Base-by-base conservation (phyloP, 2,797 vertebrate species). In the Petrocephalus sullivani region DNA sequence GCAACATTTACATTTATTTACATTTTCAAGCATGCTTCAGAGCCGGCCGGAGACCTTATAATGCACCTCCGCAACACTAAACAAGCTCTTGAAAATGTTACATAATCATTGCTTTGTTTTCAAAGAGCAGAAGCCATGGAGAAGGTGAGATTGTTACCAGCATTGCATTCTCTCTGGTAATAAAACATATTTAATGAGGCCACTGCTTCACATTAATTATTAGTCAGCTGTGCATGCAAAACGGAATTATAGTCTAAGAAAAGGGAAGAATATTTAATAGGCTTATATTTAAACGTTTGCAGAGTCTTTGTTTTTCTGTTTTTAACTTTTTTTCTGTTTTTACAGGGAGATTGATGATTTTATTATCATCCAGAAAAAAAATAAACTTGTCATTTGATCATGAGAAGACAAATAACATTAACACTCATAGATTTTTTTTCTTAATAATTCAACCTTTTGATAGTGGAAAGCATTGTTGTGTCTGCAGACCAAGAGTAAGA, bases 341-440 rank as follows among this genome's bases (percentile, higher is more conserved):
- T 87, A 87, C 84, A 67, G 21, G 85, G 54, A 89, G 67, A 61
- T 64, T 60, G 78, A 87, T 49, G 64, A 87, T 67, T 81, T 57
- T 21, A 28, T 33, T 49, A 33, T 54, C 53, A 54, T 54, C 9
- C 53, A 54, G 9, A 14, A 54, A 54, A 54, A 54, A 71, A 51
- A 78, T 28, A 21, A 53, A 75, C 46, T 46, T 46, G 81, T 85
- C 58, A 54, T 41, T 9, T 87, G 23, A 21, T n/a, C 53, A 67
- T 16, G 10, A 49, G 57, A 71, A 51, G 28, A 84, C 78, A 85
- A 88, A 64, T 75, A 78, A 86, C n/a, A 78, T 64, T 60, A 21
- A 41, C 81, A 67, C 56, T 86, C 61, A 78, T 53, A 5, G 78
- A 49, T 71, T 67, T 90, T 67, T 90, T 23, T n/a, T 54, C 53